phyloP scores from a whole-genome alignment of 1,140 invertebrate species.

The Calycopis cecrops region DNA sequence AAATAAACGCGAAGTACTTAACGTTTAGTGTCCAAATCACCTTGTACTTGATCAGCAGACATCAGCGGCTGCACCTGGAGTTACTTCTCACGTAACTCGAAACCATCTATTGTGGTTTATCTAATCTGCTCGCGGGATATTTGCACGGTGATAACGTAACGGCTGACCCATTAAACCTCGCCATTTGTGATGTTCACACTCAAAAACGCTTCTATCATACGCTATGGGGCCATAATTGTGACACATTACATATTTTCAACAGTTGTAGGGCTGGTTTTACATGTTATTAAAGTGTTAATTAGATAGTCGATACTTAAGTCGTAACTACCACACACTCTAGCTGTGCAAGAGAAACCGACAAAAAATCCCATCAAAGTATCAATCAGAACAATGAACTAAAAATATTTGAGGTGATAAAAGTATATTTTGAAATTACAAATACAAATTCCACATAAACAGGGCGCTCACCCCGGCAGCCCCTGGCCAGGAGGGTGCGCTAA shows the following conservation, averaged over 20 bases:
- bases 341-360: no score
- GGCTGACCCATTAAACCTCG: conserved; percentile 49
- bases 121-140: conserved; percentile 66
- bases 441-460: conserved; percentile 51
- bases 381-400: no score
- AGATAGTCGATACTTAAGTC: no score
- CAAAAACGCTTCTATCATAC: no score
- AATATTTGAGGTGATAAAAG: background rate
- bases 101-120: conserved; percentile 52
- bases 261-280: conserved; percentile 18
- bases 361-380: no score
- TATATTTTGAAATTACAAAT: conserved; percentile 41
- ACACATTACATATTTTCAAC: no score
- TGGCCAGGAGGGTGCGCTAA: conserved; percentile 44
- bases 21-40: no score
- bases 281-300: conserved; percentile 2
- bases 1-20: no score
- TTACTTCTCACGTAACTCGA: conserved; percentile 48
- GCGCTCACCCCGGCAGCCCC: conserved; percentile 28
- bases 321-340: no score
- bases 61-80: background rate
- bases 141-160: conserved; percentile 64
- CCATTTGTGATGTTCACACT: conserved; percentile 27
- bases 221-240: no score
- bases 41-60: no score